phyloP scores from a whole-genome alignment of 2,888 invertebrate genomes.

The Bombylius discolor region DNA sequence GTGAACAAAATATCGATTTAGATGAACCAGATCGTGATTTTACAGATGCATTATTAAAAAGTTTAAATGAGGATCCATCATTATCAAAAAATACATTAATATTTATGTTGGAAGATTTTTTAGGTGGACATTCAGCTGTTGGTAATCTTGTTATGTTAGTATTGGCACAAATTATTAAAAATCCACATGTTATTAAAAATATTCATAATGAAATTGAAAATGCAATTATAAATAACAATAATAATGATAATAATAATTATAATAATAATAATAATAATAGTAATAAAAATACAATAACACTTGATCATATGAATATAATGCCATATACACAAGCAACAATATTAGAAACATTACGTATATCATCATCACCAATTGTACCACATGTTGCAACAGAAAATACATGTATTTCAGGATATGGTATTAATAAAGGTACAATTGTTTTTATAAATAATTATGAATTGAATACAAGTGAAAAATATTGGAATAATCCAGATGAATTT shows the following conservation, averaged over 20 bases:
- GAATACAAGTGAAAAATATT: constrained; percentile 59
- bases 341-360: constrained; percentile 62
- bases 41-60: constrained; percentile 62
- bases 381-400: constrained; percentile 73
- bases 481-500: constrained; percentile 59
- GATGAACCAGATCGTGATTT: constrained; percentile 59
- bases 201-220: constrained; percentile 57
- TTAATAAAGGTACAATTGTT: constrained; percentile 65
- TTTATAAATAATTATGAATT: constrained; percentile 75
- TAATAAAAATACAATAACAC: constrained; percentile 42
- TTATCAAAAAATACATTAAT: constrained; percentile 68
- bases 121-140: constrained; percentile 79
- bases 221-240: constrained; percentile 36
- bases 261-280: not conserved
- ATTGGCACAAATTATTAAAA: constrained; percentile 52
- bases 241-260: constrained; percentile 37
- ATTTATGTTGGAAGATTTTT: constrained; percentile 72
- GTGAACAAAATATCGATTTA: constrained; percentile 35
- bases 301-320: constrained; percentile 52
- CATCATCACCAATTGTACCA: constrained; percentile 81
- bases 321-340: constrained; percentile 74
- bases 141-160: constrained; percentile 72
- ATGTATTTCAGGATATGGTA: constrained; percentile 53
- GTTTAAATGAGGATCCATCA: constrained; percentile 49
- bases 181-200: constrained; percentile 49